These are phyloP conservation scores for Sarcophaga subvicina DNA, from an alignment of 2,888 invertebrate species.

Conservation along the genomic window DNA sequence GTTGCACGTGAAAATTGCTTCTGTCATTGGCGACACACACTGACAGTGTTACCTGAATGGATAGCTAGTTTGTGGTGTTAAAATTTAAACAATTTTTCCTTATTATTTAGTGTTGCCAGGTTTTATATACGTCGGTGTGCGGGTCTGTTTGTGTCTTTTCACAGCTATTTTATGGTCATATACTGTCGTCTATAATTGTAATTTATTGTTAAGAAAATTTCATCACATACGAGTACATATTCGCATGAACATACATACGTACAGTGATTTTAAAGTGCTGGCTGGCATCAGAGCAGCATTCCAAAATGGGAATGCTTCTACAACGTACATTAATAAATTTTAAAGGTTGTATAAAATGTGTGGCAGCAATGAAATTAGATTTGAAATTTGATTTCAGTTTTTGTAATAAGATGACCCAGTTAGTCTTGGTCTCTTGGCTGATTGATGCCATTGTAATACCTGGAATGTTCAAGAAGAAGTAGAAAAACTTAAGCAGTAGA, in stretches of 20 bases:
- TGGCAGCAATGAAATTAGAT: constrained; percentile 1
- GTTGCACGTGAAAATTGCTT: constrained; percentile 58
- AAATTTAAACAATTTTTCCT: neutral
- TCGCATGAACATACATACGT: neutral
- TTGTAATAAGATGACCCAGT: no score
- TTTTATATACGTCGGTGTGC: neutral
- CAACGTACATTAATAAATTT: neutral
- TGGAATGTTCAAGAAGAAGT: no score
- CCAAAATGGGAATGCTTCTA: neutral
- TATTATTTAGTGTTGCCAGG: neutral
- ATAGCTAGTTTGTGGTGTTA: neutral
- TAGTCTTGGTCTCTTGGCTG: no score
- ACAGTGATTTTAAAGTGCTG: neutral
- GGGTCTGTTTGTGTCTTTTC: neutral
- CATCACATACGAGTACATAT: neutral
- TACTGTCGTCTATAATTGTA: constrained; percentile 62
- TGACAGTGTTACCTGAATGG: neutral
- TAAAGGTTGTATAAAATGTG: constrained; percentile 1
- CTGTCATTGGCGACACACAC: constrained; percentile 40
- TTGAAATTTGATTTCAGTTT: neutral
- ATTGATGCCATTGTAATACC: no score
- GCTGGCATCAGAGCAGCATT: neutral
- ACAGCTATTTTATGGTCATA: constrained; percentile 52
- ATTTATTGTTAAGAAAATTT: constrained; percentile 58
- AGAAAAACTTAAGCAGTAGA: no score